A percentile compares a stretch with the other conserved stretches of the same genome.
phyloP scores from a whole-genome alignment of 2,888 invertebrate species.

The Nemurella pictetii region DNA sequence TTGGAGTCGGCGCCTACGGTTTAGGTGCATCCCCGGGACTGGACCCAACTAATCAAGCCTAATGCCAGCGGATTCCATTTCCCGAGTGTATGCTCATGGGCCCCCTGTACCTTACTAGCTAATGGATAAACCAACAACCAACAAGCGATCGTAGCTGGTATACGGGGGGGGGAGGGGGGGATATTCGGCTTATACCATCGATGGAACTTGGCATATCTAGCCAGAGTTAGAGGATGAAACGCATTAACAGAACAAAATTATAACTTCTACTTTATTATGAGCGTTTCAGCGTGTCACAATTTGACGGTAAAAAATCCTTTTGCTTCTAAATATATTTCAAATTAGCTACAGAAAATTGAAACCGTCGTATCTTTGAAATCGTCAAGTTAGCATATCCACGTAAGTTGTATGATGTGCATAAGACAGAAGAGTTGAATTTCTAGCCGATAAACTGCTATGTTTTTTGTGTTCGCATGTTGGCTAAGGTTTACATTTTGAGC shows the following conservation, averaged over 20 bases:
- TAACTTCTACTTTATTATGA: neutral
- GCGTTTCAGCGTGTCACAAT: no score
- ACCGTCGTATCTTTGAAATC: no score
- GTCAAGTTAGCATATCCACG: no score
- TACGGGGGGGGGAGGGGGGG: neutral
- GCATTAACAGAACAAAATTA: neutral
- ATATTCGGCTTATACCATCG: neutral
- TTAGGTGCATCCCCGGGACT: neutral
- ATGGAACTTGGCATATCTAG: no score
- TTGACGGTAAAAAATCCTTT: no score
- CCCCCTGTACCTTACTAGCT: neutral
- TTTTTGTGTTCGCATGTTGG: no score
- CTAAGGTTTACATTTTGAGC: no score
- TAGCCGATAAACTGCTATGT: no score
- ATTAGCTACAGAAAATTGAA: no score
- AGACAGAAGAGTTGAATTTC: no score
- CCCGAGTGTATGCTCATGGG: slow-evolving; percentile 14
- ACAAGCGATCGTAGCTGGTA: neutral
- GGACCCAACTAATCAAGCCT: neutral
- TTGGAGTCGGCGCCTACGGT: neutral
- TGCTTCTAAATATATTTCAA: no score
- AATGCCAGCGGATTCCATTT: slow-evolving; percentile 5
- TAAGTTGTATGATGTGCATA: no score
- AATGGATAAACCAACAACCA: slow-evolving; percentile 23
- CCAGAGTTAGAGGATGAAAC: neutral